These are phyloP conservation scores for Tichodroma muraria DNA, from an alignment of 2,113 vertebrate species.

Conservation along the genomic window DNA sequence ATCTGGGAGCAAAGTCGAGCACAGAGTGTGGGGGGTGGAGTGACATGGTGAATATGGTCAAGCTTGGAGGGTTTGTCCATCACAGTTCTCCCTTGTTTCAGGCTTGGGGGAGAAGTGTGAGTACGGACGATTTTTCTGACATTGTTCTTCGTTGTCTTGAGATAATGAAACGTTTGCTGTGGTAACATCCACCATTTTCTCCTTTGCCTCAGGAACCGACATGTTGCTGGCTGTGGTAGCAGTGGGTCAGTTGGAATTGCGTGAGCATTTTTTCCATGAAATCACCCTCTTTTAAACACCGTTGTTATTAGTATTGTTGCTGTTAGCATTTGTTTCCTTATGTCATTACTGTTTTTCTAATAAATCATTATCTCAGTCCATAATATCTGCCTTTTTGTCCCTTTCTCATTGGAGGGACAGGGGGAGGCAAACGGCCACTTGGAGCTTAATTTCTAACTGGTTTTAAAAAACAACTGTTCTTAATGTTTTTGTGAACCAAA, in stretches of 20 bases:
- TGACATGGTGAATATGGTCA: not conserved
- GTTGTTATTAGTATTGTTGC: not conserved
- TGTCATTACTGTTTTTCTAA: not conserved
- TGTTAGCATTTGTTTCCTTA: not conserved
- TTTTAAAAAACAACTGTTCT: not conserved
- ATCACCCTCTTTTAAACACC: not conserved
- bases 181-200: not conserved
- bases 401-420: not conserved
- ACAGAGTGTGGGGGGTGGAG: not conserved
- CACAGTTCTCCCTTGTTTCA: not conserved
- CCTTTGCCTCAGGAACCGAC: accelerated
- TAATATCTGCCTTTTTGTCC: not conserved
- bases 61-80: not conserved
- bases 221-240: accelerated
- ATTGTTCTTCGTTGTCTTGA: not conserved
- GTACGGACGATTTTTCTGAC: accelerated
- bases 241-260: accelerated
- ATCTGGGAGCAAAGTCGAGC: not conserved
- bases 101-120: not conserved
- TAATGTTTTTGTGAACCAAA: not conserved
- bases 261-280: not conserved
- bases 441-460: not conserved
- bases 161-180: not conserved
- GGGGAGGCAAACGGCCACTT: accelerated
- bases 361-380: not conserved